These are phyloP conservation scores for Cinclus cinclus DNA, from an alignment of 2,113 vertebrate genomes.

Conservation along the genomic window DNA sequence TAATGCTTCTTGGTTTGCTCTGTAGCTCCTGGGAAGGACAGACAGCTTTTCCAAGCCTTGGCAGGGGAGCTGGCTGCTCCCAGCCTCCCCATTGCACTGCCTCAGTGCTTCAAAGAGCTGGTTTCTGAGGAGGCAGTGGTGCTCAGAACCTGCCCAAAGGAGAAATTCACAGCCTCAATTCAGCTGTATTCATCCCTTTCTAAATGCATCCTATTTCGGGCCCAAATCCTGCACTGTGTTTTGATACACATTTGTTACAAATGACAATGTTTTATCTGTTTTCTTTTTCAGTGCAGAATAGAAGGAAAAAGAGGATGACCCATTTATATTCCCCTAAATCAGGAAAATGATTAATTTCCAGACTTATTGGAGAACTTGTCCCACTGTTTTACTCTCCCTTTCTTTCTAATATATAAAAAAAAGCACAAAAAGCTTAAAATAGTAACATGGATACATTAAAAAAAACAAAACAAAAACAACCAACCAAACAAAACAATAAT, in stretches of 20 bases:
- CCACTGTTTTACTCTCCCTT: not conserved
- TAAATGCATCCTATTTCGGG: fast-evolving
- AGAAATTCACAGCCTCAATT: not conserved
- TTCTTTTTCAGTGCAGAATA: not conserved
- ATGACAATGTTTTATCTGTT: not conserved
- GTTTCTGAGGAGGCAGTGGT: not conserved
- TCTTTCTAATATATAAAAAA: not conserved
- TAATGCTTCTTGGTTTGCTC: not conserved
- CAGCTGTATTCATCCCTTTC: not conserved
- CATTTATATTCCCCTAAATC: not conserved
- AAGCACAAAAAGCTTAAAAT: not conserved
- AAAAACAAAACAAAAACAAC: not conserved
- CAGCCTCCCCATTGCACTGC: not conserved
- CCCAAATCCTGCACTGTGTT: not conserved
- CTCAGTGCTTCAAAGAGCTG: not conserved
- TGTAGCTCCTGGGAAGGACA: not conserved
- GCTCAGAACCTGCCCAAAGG: not conserved
- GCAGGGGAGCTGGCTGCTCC: fast-evolving
- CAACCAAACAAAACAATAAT: not conserved
- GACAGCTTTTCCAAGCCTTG: not conserved
- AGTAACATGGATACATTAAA: not conserved
- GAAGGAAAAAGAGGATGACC: not conserved
- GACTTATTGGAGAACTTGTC: not conserved
- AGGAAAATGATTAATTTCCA: not conserved
- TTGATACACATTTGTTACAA: not conserved